phyloP scores from a whole-genome alignment of 2,797 vertebrate genomes.

The Esox lucius region DNA sequence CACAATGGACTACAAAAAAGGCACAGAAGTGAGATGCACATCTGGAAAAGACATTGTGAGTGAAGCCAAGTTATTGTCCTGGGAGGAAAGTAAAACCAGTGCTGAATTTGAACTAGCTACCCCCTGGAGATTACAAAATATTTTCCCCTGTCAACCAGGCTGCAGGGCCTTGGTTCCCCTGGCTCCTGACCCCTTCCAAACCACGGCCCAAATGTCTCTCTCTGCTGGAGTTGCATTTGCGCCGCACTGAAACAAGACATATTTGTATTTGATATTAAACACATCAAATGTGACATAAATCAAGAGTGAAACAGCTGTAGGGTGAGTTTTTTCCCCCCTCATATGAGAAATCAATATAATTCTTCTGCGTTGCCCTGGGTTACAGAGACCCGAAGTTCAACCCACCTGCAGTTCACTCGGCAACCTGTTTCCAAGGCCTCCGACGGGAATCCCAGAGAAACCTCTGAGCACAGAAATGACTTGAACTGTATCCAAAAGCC shows the following conservation, averaged over 20 bases:
- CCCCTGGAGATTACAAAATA: constrained; percentile 74
- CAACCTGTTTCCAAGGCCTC: constrained; percentile 55
- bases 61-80: constrained; percentile 75
- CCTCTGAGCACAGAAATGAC: constrained; percentile 61
- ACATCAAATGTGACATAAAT: constrained; percentile 69
- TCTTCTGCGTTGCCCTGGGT: constrained; percentile 38
- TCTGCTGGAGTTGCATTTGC: constrained; percentile 55
- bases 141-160: constrained; percentile 72
- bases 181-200: constrained; percentile 55
- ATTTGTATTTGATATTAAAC: constrained; percentile 70
- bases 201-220: constrained; percentile 49
- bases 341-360: constrained; percentile 66
- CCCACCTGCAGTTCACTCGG: constrained; percentile 66
- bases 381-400: constrained; percentile 50
- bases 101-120: constrained; percentile 73
- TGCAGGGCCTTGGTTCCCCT: constrained; percentile 53
- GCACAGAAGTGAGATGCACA: constrained; percentile 68
- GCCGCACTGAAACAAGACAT: constrained; percentile 67
- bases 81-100: constrained; percentile 73
- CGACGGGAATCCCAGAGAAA: constrained; percentile 44
- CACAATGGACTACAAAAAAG: constrained; percentile 69
- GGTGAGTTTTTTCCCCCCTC: constrained; percentile 47
- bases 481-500: constrained; percentile 59
- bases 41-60: constrained; percentile 76
- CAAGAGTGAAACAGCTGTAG: constrained; percentile 40